A percentile compares a stretch with the other conserved stretches of the same genome.
phyloP scores from a whole-genome alignment of 2,113 vertebrate genomes.

The Oreochromis niloticus region DNA sequence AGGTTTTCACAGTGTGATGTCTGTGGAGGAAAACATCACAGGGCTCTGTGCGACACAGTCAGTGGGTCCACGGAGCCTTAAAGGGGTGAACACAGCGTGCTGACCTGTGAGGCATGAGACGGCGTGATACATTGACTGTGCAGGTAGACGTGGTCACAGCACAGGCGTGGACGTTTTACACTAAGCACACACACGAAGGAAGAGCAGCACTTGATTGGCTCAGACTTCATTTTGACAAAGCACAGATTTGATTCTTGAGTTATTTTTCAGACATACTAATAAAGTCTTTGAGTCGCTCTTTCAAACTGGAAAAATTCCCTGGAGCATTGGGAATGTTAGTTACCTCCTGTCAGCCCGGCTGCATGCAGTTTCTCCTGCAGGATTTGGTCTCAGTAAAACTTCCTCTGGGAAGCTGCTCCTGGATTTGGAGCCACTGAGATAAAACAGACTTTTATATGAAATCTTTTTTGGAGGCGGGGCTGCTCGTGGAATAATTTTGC shows the following conservation, averaged over 20 bases:
- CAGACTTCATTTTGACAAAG: background rate
- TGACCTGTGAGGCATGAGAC: background rate
- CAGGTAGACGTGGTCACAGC: no score
- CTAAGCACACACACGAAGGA: fast-evolving
- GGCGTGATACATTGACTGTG: background rate
- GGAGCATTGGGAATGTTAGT: background rate
- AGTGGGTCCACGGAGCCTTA: fast-evolving
- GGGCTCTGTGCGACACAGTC: background rate
- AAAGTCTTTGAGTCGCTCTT: background rate
- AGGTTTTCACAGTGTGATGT: background rate
- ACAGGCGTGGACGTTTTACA: background rate
- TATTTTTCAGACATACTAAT: background rate
- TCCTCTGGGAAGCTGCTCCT: background rate
- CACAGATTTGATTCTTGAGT: fast-evolving
- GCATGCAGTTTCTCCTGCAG: background rate
- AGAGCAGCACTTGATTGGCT: background rate
- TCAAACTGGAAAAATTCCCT: background rate
- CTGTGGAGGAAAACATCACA: fast-evolving
- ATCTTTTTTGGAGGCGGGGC: background rate
- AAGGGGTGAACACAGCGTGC: no score
- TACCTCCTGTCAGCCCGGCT: background rate
- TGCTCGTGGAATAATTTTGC: background rate
- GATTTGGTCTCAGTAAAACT: background rate
- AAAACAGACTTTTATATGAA: background rate
- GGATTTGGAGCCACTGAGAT: background rate